Conservation (phyloP, 2,797 vertebrate genomes). For the Centroberyx gerrardi region DNA sequence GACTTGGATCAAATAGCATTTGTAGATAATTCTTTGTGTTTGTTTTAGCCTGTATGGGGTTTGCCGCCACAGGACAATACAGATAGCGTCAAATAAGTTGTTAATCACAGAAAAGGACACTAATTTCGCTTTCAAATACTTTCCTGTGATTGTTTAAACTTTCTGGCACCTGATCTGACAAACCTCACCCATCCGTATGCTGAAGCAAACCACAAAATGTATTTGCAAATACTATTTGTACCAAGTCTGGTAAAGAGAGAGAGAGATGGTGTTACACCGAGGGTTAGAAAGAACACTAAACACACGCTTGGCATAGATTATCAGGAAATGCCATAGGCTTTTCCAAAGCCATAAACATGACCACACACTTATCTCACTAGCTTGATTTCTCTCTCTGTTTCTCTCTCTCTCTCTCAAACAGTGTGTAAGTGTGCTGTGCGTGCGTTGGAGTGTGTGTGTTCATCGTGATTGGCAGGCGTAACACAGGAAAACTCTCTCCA, state of each 20-base stretch:
- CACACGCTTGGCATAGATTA: slow-evolving; percentile 57
- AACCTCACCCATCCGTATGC: slow-evolving; percentile 8
- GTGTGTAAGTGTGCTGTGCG: slow-evolving; percentile 15
- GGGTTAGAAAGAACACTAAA: slow-evolving; percentile 49
- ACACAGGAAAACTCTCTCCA: slow-evolving; percentile 59
- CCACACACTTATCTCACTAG: slow-evolving; percentile 68
- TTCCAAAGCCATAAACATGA: slow-evolving; percentile 77
- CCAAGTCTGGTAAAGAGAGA: neutral
- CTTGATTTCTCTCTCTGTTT: slow-evolving; percentile 22
- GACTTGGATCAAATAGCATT: slow-evolving; percentile 36
- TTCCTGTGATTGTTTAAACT: slow-evolving; percentile 35
- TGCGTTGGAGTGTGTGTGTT: slow-evolving; percentile 14
- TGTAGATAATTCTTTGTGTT: slow-evolving; percentile 44
- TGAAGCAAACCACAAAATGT: slow-evolving; percentile 40
- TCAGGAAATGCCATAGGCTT: slow-evolving; percentile 74
- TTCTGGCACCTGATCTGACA: slow-evolving; percentile 55
- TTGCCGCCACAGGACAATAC: slow-evolving; percentile 30
- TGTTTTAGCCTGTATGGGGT: slow-evolving; percentile 21
- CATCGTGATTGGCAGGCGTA: slow-evolving; percentile 60
- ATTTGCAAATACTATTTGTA: slow-evolving; percentile 24
- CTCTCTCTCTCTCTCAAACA: slow-evolving; percentile 4
- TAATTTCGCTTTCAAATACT: slow-evolving; percentile 23
- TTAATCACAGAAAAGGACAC: slow-evolving; percentile 40
- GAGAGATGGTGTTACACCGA: slow-evolving; percentile 26
- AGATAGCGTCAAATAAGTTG: slow-evolving; percentile 30